phyloP scores from a whole-genome alignment of 2,888 invertebrate genomes.

The Amblyteles armatorius region DNA sequence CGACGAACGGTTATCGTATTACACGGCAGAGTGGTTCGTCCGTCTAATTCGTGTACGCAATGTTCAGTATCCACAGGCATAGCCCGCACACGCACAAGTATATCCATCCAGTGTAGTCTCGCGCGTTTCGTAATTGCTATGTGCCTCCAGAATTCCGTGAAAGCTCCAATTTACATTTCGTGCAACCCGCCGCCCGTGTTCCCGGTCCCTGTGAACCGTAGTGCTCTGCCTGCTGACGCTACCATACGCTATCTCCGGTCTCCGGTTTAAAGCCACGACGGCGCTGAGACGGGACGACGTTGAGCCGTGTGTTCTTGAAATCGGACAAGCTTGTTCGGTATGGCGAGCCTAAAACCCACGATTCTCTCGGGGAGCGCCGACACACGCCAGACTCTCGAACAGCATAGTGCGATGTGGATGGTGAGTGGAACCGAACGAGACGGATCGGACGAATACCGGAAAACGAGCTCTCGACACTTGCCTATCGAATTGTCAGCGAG shows the following conservation, averaged over 20 bases:
- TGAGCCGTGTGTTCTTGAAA: conserved; percentile 43
- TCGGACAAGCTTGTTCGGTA: conserved; percentile 33
- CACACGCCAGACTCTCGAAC: not conserved
- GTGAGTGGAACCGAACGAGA: conserved; percentile 3
- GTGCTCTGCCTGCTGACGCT: conserved; percentile 10
- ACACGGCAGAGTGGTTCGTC: too few relatives aligned
- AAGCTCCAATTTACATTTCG: conserved; percentile 63
- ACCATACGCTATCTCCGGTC: not conserved
- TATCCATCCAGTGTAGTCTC: not conserved
- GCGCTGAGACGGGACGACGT: not conserved
- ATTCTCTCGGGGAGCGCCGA: conserved; percentile 19
- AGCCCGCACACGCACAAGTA: not conserved
- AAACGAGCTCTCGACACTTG: conserved; percentile 20
- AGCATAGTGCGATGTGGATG: not conserved
- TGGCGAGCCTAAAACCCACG: conserved; percentile 13
- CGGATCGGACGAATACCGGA: not conserved
- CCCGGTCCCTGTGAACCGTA: not conserved
- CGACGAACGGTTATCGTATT: too few relatives aligned
- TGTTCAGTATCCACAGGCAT: not conserved
- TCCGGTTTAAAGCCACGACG: conserved; percentile 14
- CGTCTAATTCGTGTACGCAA: conserved; percentile 1
- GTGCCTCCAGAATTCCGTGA: conserved; percentile 58
- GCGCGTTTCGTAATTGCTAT: conserved; percentile 54
- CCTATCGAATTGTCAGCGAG: conserved; percentile 7
- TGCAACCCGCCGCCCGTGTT: conserved; percentile 1